Evolutionary conservation across 2,113 vertebrate genomes (phyloP).

Genomic region (Notiomystis cincta): DNA sequence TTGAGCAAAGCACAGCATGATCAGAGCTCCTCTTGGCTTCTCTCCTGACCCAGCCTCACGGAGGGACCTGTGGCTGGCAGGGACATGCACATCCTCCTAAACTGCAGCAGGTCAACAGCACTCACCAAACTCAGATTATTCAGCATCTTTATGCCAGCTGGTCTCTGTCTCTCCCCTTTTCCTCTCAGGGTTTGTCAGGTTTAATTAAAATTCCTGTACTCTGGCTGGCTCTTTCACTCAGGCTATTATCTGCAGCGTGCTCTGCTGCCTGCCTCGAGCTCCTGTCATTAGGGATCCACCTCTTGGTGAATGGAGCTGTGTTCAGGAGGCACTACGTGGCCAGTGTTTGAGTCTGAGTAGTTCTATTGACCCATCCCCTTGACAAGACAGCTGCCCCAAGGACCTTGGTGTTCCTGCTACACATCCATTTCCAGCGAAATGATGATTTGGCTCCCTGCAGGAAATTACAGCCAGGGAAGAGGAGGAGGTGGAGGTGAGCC

Average conservation of each 20-base stretch:
- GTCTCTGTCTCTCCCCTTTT: background rate
- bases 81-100: background rate
- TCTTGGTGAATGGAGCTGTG: background rate
- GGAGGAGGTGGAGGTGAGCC: background rate
- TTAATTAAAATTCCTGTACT: constrained; percentile 36
- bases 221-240: background rate
- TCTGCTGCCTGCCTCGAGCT: background rate
- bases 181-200: background rate
- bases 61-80: background rate
- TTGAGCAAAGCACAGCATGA: background rate
- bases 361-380: background rate
- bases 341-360: background rate
- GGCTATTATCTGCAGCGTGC: background rate
- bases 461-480: background rate
- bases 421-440: background rate
- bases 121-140: background rate
- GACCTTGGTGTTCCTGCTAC: background rate
- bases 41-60: background rate
- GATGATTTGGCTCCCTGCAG: background rate
- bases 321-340: background rate
- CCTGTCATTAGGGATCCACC: background rate
- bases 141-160: background rate
- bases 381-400: background rate
- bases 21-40: background rate
- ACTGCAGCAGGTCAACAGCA: background rate